Conservation (phyloP, 2,113 vertebrate genomes). For the Oenanthe oenanthe region DNA sequence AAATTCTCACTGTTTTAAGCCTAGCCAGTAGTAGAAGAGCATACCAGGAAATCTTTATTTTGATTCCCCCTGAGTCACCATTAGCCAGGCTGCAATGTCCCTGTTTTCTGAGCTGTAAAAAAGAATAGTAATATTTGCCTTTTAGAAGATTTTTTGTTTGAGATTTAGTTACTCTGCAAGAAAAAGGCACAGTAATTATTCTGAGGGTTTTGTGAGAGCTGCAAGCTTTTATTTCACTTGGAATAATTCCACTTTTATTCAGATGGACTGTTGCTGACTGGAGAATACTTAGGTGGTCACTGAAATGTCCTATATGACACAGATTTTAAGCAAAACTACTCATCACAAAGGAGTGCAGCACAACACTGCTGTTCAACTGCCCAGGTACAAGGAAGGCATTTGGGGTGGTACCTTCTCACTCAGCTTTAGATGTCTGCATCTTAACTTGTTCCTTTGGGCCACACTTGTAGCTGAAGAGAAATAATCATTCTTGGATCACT, state of each 20-base stretch:
- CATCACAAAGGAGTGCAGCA: not conserved
- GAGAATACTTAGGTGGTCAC: not conserved
- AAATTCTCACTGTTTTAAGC: slow-evolving; percentile 3
- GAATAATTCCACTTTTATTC: not conserved
- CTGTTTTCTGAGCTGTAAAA: not conserved
- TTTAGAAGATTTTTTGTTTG: not conserved
- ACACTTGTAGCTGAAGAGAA: not conserved
- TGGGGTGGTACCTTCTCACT: not conserved
- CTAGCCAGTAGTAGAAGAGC: not conserved
- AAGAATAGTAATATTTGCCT: not conserved
- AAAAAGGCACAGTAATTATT: not conserved
- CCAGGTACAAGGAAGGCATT: not conserved
- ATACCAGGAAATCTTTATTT: not conserved
- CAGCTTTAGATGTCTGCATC: not conserved
- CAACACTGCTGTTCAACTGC: not conserved
- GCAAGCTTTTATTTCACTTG: not conserved
- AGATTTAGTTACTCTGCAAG: not conserved
- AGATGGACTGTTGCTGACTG: not conserved
- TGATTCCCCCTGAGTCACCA: not conserved
- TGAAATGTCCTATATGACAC: not conserved
- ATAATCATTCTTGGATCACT: not conserved
- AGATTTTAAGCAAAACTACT: not conserved
- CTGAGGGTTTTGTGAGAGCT: not conserved
- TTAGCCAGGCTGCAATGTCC: not conserved
- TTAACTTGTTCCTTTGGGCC: not conserved